These are phyloP conservation scores for Athetis lepigone DNA, from an alignment of 2,888 invertebrate species.

Conservation along the genomic window DNA sequence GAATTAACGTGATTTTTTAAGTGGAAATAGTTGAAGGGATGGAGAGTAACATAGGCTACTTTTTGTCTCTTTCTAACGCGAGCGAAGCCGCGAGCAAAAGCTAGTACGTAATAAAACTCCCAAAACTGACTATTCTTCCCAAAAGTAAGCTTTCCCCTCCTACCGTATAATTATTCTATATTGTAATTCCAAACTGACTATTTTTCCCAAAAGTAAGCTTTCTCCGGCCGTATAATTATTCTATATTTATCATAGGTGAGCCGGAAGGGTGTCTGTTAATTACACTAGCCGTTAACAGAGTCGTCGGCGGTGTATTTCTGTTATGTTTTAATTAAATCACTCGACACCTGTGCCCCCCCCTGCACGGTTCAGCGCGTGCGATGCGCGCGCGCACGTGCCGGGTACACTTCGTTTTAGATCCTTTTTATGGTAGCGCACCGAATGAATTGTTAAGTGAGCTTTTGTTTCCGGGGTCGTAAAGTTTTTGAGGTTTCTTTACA, in stretches of 20 bases:
- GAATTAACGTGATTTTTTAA: too few species aligned
- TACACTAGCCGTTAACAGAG: constrained; percentile 67
- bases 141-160: constrained; percentile 24
- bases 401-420: constrained; percentile 42
- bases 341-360: constrained; percentile 79
- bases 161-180: constrained; percentile 65
- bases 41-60: too few species aligned
- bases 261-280: constrained; percentile 69
- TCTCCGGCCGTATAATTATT: constrained; percentile 61
- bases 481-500: constrained; percentile 13
- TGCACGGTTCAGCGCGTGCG: constrained; percentile 45
- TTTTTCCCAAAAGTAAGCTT: constrained; percentile 15
- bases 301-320: constrained; percentile 68
- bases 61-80: too few species aligned
- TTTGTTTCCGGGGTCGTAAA: constrained; percentile 47
- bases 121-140: constrained; percentile 13
- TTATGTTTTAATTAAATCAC: constrained; percentile 81
- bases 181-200: constrained; percentile 9
- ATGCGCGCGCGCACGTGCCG: constrained; percentile 75
- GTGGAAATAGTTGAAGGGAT: too few species aligned
- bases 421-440: constrained; percentile 46
- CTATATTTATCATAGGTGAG: constrained; percentile 66
- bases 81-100: too few species aligned
- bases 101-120: constrained; percentile 4
- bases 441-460: constrained; percentile 50